Evolutionary conservation across 2,888 invertebrate genomes (phyloP), one percentile per base, ranked within the genome.

Genomic region (Plebejus argus): DNA sequence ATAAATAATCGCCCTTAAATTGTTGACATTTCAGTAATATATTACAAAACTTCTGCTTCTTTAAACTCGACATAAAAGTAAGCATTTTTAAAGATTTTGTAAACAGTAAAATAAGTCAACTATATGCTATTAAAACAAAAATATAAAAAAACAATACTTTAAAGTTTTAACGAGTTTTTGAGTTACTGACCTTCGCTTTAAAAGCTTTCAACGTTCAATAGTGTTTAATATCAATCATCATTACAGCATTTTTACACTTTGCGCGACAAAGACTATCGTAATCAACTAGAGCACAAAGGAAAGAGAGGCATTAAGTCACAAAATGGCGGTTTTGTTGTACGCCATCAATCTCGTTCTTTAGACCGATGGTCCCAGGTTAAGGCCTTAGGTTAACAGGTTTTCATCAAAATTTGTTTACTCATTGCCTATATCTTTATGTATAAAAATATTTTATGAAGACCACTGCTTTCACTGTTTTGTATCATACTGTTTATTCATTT

Each of bases 201-300:
- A 61, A 61, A 61, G 61, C 61, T 61, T 61, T 28, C 61, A 23
- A 20, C 61, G 20, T 28, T 23, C 12, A 61, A 61, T 61, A 61
- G 61, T 61, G 61, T 23, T 61, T 61, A 58, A 20, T 58, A 61
- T 61, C 61, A 61, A 61, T 61, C 61, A 61, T 61, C 23, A 61
- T 61, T 61, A 61, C 61, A 61, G 3, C 61, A 61, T 61, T 61
- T 61, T 61, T 61, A 61, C 61, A 61, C 61, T 61, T 61, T 23
- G 10, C 61, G 23, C 61, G 61, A 61, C 61, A 28, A 61, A 61
- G 61, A 61, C 8, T 61, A 28, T 23, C 61, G 61, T 23, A 61
- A 61, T 28, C 61, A 61, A 23, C 61, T 61, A 23, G 10, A 23
- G 28, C 58, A 58, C 61, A 61, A 61, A 61, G 61, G 61, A 10